Base-by-base conservation (phyloP, 2,113 vertebrate species). In the Lophius piscatorius region DNA sequence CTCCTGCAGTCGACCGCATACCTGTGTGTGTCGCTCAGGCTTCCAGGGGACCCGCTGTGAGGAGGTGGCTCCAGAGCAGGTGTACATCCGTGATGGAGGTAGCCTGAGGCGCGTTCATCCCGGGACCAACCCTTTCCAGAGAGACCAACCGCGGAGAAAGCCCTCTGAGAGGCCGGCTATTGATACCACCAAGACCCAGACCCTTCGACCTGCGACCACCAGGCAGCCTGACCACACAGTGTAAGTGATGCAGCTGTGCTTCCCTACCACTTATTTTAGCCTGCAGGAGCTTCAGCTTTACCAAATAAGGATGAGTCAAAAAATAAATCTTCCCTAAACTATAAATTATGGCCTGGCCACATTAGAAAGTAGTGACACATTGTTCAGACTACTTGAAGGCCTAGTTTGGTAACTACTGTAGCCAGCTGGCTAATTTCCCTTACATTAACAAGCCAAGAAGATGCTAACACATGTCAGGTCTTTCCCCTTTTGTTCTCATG, bases 11-110 rank as follows among this genome's bases (percentile, higher is more conserved):
- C 87, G 91, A 2, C 92, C 92, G 7, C 90, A 93, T 66, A 91
- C 90, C 63, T 93, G 92, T 1, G 90, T 92, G 70, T 93, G 92
- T 51, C 91, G 91, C 68, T 92, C 91, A 0, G 92, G 92, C 35
- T 93, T 91, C 84, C 90, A 91, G 79, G 92, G 92, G 6, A 29
- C 78, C 23, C 89, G 87, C 61, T 93, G 92, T 64, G 90, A 93
- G 70, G 91, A 92, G 65, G 74, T 85, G 67, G 74, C 89, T n/a
- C 92, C 91, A 0, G 92, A 93, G 70, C 91, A 93, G 86, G 91
- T 91, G 80, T 93, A 92, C 80, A 85, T 91, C 78, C 89, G 74
- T 0, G 82, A 90, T 2, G 68, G 90, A 33, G 82, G 87, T 5
- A 21, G 75, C 60, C 75, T 90, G 50, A 87, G 81, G 41, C 86